Evolutionary conservation across 2,888 invertebrate genomes (phyloP).

Genomic region (Tineola bisselliella): DNA sequence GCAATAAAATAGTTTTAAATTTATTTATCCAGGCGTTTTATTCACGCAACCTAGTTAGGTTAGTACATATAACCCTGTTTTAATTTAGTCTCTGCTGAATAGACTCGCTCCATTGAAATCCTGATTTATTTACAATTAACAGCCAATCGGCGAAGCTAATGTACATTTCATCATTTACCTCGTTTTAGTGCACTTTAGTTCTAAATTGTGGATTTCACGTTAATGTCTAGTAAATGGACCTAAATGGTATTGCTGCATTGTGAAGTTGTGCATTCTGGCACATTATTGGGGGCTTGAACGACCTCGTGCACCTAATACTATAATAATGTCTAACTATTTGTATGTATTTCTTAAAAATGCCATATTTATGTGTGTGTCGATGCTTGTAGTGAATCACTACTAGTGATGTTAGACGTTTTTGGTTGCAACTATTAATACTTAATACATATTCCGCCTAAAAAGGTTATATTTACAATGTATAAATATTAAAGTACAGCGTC

Average conservation of each 20-base stretch:
- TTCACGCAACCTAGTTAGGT: too few species aligned
- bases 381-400: too few species aligned
- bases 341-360: too few species aligned
- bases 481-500: too few species aligned
- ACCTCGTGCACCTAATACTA: conserved; percentile 35
- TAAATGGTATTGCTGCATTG: conserved; percentile 29
- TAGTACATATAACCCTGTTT: too few species aligned
- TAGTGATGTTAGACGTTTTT: too few species aligned
- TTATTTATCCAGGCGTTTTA: background rate
- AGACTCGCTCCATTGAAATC: background rate
- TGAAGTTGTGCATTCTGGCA: conserved; percentile 22
- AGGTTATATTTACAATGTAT: background rate
- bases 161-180: conserved; percentile 2
- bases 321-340: conserved; percentile 16
- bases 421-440: too few species aligned
- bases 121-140: conserved; percentile 4
- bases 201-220: conserved; percentile 16
- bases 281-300: conserved; percentile 36
- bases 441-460: background rate
- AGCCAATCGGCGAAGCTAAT: background rate
- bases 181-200: background rate
- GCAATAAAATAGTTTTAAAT: background rate
- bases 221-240: conserved; percentile 35
- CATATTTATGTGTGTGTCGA: too few species aligned
- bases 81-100: background rate